These are phyloP conservation scores for Diorhabda carinulata DNA, from an alignment of 1,140 invertebrate species.

Conservation along the genomic window DNA sequence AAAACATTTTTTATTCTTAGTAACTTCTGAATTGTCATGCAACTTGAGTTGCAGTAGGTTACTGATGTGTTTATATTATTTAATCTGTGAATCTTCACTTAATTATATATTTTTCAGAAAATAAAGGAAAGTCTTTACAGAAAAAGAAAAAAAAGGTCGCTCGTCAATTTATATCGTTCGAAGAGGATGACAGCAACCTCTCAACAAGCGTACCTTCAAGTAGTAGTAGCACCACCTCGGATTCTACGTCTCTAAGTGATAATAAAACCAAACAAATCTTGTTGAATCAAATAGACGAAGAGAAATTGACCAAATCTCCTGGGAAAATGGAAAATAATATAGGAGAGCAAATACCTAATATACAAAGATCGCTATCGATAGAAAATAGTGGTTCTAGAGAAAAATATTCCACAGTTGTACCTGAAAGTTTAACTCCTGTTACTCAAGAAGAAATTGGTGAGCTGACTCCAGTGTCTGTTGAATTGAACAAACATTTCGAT, in stretches of 20 bases:
- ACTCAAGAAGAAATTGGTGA: conserved; percentile 50
- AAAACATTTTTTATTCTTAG: too few species aligned
- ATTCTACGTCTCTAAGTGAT: conserved; percentile 29
- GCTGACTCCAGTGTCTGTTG: conserved; percentile 50
- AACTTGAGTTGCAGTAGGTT: background rate
- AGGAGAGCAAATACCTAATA: conserved; percentile 15
- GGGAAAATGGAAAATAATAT: conserved; percentile 14
- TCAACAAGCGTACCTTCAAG: conserved; percentile 43
- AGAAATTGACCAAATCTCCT: conserved; percentile 12
- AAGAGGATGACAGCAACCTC: conserved; percentile 40
- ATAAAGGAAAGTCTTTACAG: conserved; percentile 25
- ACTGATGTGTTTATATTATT: too few species aligned
- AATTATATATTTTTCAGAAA: conserved; percentile 14
- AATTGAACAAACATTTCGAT: conserved; percentile 34
- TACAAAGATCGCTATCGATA: conserved; percentile 36
- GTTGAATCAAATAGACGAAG: conserved; percentile 17
- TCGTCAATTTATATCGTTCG: conserved; percentile 45
- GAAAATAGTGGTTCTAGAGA: conserved; percentile 41
- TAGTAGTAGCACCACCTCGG: conserved; percentile 37
- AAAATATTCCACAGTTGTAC: conserved; percentile 37
- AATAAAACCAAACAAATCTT: conserved; percentile 17
- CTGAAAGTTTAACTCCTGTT: conserved; percentile 49
- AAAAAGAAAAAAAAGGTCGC: conserved; percentile 42
- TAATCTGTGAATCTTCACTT: background rate
- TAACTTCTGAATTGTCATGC: background rate